A percentile compares a stretch with the other conserved stretches of the same genome.
Evolutionary conservation across 2,888 invertebrate genomes (phyloP).

Genomic region (Listrodromus nycthemerus): DNA sequence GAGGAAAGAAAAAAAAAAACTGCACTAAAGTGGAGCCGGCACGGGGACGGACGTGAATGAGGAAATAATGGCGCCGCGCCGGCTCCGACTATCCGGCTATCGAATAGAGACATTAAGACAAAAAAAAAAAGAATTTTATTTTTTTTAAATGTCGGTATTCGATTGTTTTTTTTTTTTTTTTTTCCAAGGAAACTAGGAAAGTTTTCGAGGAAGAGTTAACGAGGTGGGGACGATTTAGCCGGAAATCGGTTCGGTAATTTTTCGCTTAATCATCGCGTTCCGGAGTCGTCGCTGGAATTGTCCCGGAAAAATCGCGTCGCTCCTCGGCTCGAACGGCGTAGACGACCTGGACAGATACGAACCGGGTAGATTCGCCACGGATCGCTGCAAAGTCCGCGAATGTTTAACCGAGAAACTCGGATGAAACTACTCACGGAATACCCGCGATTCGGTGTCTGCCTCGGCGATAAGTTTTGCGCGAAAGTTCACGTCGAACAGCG

Average conservation of each 20-base stretch:
- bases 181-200: slow-evolving; percentile 2
- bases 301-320: too few relatives aligned
- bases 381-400: slow-evolving; percentile 47
- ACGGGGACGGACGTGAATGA: slow-evolving; percentile 18
- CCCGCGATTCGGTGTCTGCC: slow-evolving; percentile 39
- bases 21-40: slow-evolving; percentile 8
- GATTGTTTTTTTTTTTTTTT: too few relatives aligned
- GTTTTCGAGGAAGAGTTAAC: slow-evolving; percentile 6
- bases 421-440: slow-evolving; percentile 53
- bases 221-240: neutral
- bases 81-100: slow-evolving; percentile 10
- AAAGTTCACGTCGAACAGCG: slow-evolving; percentile 28
- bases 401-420: slow-evolving; percentile 39
- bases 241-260: slow-evolving; percentile 34
- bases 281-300: slow-evolving; percentile 47
- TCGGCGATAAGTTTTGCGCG: slow-evolving; percentile 42
- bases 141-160: too few relatives aligned
- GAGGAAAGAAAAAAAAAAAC: neutral
- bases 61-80: slow-evolving; percentile 39
- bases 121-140: too few relatives aligned
- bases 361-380: neutral
- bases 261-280: slow-evolving; percentile 46
- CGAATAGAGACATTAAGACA: neutral
- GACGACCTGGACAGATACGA: too few relatives aligned
- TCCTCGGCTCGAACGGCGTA: too few relatives aligned